phyloP scores from a whole-genome alignment of 2,113 vertebrate genomes.

The Lethenteron reissneri region DNA sequence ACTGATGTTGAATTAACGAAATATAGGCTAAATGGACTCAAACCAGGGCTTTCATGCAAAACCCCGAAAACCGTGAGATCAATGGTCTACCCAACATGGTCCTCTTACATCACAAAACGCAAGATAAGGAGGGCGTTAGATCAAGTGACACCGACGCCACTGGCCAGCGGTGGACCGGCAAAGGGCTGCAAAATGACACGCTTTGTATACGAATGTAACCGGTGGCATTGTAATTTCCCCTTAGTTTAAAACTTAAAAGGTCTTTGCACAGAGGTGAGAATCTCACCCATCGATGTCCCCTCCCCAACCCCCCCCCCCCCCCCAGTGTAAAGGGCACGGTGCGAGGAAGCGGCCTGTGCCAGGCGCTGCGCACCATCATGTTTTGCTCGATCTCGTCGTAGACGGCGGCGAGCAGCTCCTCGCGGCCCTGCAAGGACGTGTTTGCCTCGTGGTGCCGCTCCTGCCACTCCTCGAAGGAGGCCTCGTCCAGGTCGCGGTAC shows the following conservation, averaged over 20 bases:
- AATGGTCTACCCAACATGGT: too few relatives aligned
- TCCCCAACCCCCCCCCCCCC: fast-evolving
- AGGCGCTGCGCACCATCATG: slow-evolving; percentile 40
- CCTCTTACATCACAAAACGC: too few relatives aligned
- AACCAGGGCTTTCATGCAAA: too few relatives aligned
- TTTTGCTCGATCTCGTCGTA: slow-evolving; percentile 69
- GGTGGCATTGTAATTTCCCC: not conserved
- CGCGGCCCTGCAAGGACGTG: slow-evolving; percentile 19
- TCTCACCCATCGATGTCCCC: not conserved
- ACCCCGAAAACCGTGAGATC: too few relatives aligned
- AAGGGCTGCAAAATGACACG: too few relatives aligned
- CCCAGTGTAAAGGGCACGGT: not conserved
- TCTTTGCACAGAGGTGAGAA: not conserved
- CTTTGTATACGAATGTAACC: too few relatives aligned
- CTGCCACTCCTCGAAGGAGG: slow-evolving; percentile 28
- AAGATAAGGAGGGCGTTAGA: too few relatives aligned
- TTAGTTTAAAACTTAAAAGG: not conserved
- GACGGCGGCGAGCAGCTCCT: slow-evolving; percentile 44
- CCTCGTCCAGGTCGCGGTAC: slow-evolving; percentile 31
- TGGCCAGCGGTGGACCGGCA: too few relatives aligned
- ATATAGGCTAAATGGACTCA: too few relatives aligned
- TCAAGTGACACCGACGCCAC: too few relatives aligned
- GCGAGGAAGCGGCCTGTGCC: not conserved
- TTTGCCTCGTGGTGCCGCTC: slow-evolving; percentile 25
- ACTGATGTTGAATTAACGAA: too few relatives aligned